Conservation (phyloP, 2,113 vertebrate species). For the Chroicocephalus ridibundus region DNA sequence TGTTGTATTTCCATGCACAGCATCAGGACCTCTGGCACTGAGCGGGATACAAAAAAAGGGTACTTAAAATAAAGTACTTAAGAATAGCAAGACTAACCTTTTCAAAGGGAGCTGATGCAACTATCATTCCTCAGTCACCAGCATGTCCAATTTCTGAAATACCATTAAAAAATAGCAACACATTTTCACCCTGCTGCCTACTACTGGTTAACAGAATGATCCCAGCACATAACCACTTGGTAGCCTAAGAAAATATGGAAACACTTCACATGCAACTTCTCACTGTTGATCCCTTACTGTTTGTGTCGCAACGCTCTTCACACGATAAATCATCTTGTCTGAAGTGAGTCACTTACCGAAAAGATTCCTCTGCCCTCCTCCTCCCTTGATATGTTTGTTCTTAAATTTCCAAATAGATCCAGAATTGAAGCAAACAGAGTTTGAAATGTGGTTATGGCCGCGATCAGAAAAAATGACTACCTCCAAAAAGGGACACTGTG, state of each 20-base stretch:
- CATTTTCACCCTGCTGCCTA: constrained; percentile 35
- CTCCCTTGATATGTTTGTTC: constrained; percentile 19
- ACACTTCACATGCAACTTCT: constrained; percentile 10
- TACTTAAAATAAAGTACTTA: constrained; percentile 39
- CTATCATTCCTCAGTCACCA: background rate
- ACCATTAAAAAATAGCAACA: constrained; percentile 62
- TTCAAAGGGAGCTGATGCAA: constrained; percentile 52
- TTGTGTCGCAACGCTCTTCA: constrained; percentile 53
- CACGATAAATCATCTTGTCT: constrained; percentile 53
- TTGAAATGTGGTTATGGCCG: constrained; percentile 37
- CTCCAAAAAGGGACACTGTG: background rate
- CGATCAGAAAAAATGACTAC: constrained; percentile 20
- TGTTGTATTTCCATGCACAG: background rate
- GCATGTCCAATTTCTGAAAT: constrained; percentile 47
- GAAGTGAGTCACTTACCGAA: constrained; percentile 55
- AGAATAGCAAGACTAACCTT: constrained; percentile 47
- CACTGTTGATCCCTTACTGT: constrained; percentile 25
- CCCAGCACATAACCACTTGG: constrained; percentile 30
- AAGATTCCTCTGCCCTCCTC: background rate
- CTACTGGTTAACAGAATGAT: constrained; percentile 33
- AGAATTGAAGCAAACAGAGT: constrained; percentile 34
- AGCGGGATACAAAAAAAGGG: background rate
- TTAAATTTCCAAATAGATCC: constrained; percentile 47
- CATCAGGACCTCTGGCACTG: constrained; percentile 23
- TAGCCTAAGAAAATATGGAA: constrained; percentile 43